Conservation (phyloP, 2,888 invertebrate species). For the Teleiodes luculella region DNA sequence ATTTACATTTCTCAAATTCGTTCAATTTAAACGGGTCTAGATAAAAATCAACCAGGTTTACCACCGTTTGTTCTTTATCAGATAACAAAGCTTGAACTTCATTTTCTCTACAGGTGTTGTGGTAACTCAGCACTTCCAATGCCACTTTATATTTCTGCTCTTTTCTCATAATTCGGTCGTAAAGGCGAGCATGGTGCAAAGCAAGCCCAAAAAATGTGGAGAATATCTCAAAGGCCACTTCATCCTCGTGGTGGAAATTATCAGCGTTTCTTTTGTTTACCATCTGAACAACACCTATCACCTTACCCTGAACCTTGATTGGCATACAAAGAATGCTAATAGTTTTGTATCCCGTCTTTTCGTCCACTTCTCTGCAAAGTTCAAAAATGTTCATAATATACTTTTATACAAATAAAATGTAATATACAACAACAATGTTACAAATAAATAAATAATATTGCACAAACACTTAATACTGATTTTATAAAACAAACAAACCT, state of each 20-base stretch:
- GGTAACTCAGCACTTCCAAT: slow-evolving; percentile 89
- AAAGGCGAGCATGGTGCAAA: slow-evolving; percentile 89
- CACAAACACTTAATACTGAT: too few relatives aligned
- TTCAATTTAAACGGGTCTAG: slow-evolving; percentile 85
- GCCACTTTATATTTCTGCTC: slow-evolving; percentile 91
- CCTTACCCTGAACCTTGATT: slow-evolving; percentile 85
- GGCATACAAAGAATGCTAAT: slow-evolving; percentile 92
- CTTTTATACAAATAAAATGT: too few relatives aligned
- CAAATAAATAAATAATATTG: too few relatives aligned
- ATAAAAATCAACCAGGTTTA: slow-evolving; percentile 79
- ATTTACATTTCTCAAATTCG: slow-evolving; percentile 84
- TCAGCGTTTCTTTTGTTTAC: slow-evolving; percentile 82
- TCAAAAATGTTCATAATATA: neutral
- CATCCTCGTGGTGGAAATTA: slow-evolving; percentile 82
- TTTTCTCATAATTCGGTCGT: slow-evolving; percentile 88
- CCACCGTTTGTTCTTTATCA: slow-evolving; percentile 28
- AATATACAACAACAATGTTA: too few relatives aligned
- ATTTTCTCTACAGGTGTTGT: slow-evolving; percentile 86
- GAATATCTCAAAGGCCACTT: slow-evolving; percentile 89
- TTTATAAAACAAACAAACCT: slow-evolving; percentile 42
- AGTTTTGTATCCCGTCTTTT: slow-evolving; percentile 83
- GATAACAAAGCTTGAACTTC: slow-evolving; percentile 74
- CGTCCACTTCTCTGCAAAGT: slow-evolving; percentile 79
- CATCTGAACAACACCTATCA: slow-evolving; percentile 94
- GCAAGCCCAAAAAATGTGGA: slow-evolving; percentile 92